Evolutionary conservation across 2,797 vertebrate genomes (phyloP), one percentile per base, ranked within the genome.

Genomic region (Loris lydekkerianus): DNA sequence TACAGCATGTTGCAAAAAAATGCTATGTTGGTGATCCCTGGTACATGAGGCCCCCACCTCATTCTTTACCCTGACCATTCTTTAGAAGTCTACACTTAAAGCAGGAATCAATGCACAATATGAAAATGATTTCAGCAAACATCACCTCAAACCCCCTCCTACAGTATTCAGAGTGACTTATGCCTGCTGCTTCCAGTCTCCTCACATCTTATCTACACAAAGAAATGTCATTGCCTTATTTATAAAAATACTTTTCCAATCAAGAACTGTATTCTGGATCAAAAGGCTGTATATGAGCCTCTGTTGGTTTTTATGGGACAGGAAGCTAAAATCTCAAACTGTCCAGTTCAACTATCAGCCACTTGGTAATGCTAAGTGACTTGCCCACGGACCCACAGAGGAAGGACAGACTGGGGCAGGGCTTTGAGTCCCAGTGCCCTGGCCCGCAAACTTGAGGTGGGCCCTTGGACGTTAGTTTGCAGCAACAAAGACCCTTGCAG

Each of bases 311-410:
- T 96, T 89, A 93, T 73, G 80, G 86, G 92, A 70, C 58, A 93
- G 81, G 77, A 97, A 97, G 92, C 90, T 83, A 97, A 94, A 96
- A 92, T 94, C 95, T 96, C 4, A 0, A 95, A 83, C 73, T 3
- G 49, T 94, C 95, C 61, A 58, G 90, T 96, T 97, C 70, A 70
- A 70, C 89, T 89, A 89, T 93, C 91, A 95, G 94, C 69, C 27
- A 40, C 29, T 75, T 72, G 76, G 87, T 84, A 89, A 72, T 77
- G 73, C 46, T 10, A 31, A 95, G 46, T 84, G 69, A 53, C 61
- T 90, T 94, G 87, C 78, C 63, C 73, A 87, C 91, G 85, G 88
- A 92, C 92, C 96, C 85, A 49, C 0, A 0, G 53, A 86, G 29
- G 17, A 63, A 86, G 60, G 77, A 46, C 31, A 83, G n/a, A 67